Evolutionary conservation across 2,888 invertebrate genomes (phyloP).

Genomic region (Brachypalpus laphriformis): DNA sequence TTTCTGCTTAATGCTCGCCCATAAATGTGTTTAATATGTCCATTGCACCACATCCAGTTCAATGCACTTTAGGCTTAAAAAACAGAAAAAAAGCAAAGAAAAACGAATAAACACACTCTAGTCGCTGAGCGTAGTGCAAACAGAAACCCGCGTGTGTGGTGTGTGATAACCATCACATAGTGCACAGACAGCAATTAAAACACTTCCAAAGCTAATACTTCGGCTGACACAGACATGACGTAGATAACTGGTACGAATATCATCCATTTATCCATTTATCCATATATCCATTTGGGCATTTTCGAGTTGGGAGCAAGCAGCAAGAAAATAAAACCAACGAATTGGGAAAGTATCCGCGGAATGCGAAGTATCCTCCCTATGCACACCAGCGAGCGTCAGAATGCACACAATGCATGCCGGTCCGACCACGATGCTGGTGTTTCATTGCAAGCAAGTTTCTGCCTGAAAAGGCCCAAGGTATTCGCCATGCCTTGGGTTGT

Average conservation of each 20-base stretch:
- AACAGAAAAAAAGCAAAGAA: not conserved
- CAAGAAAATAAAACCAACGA: constrained; percentile 39
- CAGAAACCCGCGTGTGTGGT: constrained; percentile 20
- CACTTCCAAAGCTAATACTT: constrained; percentile 67
- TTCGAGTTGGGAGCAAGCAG: constrained; percentile 19
- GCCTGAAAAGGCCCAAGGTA: constrained; percentile 67
- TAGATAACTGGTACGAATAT: constrained; percentile 61
- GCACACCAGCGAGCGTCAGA: constrained; percentile 61
- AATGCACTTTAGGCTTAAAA: constrained; percentile 46
- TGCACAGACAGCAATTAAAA: constrained; percentile 69
- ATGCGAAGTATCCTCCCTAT: constrained; percentile 65
- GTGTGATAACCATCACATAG: constrained; percentile 59
- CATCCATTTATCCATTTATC: constrained; percentile 38
- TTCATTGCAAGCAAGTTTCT: constrained; percentile 68
- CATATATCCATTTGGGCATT: constrained; percentile 17
- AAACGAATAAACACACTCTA: constrained; percentile 19
- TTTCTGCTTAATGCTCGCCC: constrained; percentile 60
- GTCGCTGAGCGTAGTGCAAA: constrained; percentile 38
- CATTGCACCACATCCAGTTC: constrained; percentile 69
- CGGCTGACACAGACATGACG: constrained; percentile 65
- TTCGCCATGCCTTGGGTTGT: constrained; percentile 47
- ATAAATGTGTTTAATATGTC: constrained; percentile 68
- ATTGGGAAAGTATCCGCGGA: constrained; percentile 67
- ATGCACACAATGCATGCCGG: constrained; percentile 72
- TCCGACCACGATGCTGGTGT: constrained; percentile 35